phyloP scores from a whole-genome alignment of 2,113 vertebrate genomes.

The Barbus barbus region DNA sequence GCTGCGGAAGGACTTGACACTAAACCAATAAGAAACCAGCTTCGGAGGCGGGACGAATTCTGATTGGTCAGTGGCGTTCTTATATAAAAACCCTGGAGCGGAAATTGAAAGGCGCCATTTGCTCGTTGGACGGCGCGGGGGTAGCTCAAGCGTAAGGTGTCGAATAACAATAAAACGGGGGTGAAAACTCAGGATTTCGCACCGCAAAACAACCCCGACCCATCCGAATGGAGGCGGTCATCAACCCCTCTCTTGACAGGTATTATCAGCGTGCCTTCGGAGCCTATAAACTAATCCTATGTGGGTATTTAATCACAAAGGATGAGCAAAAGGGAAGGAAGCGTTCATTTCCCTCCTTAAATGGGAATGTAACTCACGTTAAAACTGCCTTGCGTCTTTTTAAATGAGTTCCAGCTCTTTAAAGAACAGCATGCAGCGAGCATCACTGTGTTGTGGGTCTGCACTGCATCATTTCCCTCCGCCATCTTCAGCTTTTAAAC shows the following conservation, averaged over 20 bases:
- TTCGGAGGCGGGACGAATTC: not conserved
- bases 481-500: slow-evolving; percentile 27
- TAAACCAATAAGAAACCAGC: slow-evolving; percentile 54
- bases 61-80: slow-evolving; percentile 45
- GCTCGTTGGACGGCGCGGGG: slow-evolving; percentile 49
- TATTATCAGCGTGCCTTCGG: slow-evolving; percentile 48
- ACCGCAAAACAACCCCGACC: slow-evolving; percentile 56
- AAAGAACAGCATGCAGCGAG: not conserved
- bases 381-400: not conserved
- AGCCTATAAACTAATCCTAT: not conserved
- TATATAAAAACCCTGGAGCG: slow-evolving; percentile 69
- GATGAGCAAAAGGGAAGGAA: not conserved
- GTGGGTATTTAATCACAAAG: slow-evolving; percentile 11
- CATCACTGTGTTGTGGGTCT: slow-evolving; percentile 21
- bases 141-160: not conserved
- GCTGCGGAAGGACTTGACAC: not conserved
- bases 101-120: slow-evolving; percentile 75
- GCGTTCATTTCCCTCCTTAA: not conserved
- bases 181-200: slow-evolving; percentile 25
- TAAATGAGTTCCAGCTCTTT: not conserved
- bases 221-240: slow-evolving; percentile 72
- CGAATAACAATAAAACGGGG: slow-evolving; percentile 40
- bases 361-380: not conserved
- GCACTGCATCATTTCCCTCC: slow-evolving; percentile 18
- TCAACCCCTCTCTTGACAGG: slow-evolving; percentile 75